These are phyloP conservation scores for Meliscaeva auricollis DNA, from an alignment of 2,888 invertebrate genomes.

Conservation along the genomic window DNA sequence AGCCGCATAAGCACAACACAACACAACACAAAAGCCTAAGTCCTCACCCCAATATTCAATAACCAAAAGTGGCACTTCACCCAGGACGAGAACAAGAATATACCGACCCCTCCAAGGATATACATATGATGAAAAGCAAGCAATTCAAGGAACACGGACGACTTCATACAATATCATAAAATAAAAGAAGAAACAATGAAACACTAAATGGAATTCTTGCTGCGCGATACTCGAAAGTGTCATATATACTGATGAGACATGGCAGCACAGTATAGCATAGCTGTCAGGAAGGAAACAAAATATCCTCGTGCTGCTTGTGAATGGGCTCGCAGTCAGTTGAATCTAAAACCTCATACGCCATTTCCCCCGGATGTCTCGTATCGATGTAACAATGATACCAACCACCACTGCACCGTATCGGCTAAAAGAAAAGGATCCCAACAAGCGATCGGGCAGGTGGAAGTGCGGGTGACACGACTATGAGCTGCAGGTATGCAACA, in stretches of 20 bases:
- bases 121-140: constrained; percentile 35
- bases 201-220: constrained; percentile 70
- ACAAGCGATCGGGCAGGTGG: constrained; percentile 57
- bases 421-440: constrained; percentile 49
- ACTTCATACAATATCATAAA: constrained; percentile 24
- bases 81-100: constrained; percentile 49
- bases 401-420: constrained; percentile 29
- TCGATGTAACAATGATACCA: constrained; percentile 76
- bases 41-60: constrained; percentile 71
- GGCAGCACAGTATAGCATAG: constrained; percentile 6
- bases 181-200: constrained; percentile 57
- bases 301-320: constrained; percentile 68
- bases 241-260: constrained; percentile 58
- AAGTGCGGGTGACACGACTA: constrained; percentile 64
- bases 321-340: constrained; percentile 60
- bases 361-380: constrained; percentile 76
- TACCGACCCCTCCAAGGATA: constrained; percentile 55
- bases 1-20: not conserved
- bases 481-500: constrained; percentile 64
- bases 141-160: constrained; percentile 10
- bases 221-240: constrained; percentile 70
- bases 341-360: constrained; percentile 67
- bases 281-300: constrained; percentile 73
- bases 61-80: constrained; percentile 66
- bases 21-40: constrained; percentile 26